A percentile compares a stretch with the other conserved stretches of the same genome.
Evolutionary conservation across 2,888 invertebrate genomes (phyloP).

Genomic region (Miltochrista miniata): DNA sequence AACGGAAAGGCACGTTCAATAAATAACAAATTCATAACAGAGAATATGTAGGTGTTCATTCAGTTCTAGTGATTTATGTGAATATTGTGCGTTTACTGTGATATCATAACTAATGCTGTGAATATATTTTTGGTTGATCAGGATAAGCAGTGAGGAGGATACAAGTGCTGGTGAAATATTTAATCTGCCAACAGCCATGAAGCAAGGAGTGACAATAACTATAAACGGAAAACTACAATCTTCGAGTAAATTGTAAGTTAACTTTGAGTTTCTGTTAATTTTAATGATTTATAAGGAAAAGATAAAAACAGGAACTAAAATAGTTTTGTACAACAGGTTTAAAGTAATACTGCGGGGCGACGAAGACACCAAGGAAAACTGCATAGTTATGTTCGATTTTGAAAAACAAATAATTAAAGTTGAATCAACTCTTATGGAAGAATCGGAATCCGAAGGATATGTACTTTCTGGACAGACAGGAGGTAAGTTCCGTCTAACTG

Average conservation of each 20-base stretch:
- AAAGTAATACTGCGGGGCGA: constrained; percentile 20
- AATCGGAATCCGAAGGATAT: constrained; percentile 1
- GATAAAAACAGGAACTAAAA: background rate
- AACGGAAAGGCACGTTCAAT: constrained; percentile 41
- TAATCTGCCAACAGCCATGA: constrained; percentile 27
- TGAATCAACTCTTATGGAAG: constrained; percentile 9
- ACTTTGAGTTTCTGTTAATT: background rate
- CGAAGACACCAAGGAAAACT: constrained; percentile 11
- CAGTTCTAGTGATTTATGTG: background rate
- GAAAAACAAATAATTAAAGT: constrained; percentile 9
- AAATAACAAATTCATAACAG: constrained; percentile 14
- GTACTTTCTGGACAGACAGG: background rate
- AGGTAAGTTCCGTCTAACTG: background rate
- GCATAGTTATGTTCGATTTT: constrained; percentile 26
- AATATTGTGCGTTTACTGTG: background rate
- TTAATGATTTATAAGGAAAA: background rate
- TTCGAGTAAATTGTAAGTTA: constrained; percentile 28
- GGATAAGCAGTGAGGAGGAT: constrained; percentile 1
- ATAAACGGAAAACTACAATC: constrained; percentile 31
- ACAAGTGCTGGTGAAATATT: constrained; percentile 3
- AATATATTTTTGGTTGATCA: background rate
- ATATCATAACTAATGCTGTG: background rate
- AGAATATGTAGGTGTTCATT: constrained; percentile 25
- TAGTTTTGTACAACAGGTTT: constrained; percentile 22
- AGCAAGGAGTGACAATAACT: constrained; percentile 13